Evolutionary conservation across 2,888 invertebrate species (phyloP).

Genomic region (Cybosia mesomella): DNA sequence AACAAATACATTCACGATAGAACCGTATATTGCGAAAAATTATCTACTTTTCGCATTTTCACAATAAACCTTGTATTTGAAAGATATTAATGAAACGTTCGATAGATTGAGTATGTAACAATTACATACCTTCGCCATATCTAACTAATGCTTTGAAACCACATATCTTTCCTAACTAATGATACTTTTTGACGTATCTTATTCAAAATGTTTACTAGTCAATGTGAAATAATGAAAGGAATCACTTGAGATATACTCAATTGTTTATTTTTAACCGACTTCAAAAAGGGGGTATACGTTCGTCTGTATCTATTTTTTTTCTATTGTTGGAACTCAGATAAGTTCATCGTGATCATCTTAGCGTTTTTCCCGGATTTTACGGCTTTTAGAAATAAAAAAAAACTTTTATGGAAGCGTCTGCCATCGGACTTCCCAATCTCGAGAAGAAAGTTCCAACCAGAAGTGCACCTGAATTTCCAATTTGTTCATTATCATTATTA

Average conservation of each 20-base stretch:
- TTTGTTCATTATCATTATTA: no score
- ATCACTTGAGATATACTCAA: not conserved
- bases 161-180: constrained; percentile 11
- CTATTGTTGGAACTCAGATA: no score
- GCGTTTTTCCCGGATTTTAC: no score
- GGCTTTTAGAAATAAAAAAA: no score
- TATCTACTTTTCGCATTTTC: not conserved
- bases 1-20: no score
- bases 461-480: no score
- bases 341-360: no score
- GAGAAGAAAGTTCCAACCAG: no score
- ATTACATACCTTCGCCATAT: not conserved
- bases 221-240: constrained; percentile 1
- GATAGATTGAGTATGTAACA: constrained; percentile 10
- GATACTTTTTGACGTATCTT: not conserved
- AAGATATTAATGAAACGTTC: constrained; percentile 17
- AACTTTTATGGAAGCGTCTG: no score
- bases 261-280: not conserved
- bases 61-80: not conserved
- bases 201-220: not conserved
- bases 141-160: not conserved
- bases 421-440: no score
- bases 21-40: constrained; percentile 1
- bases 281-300: no score
- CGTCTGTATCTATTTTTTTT: no score